Conservation (phyloP, 53 echinoderm and acorn worm genomes). For the Stichopus horrens region DNA sequence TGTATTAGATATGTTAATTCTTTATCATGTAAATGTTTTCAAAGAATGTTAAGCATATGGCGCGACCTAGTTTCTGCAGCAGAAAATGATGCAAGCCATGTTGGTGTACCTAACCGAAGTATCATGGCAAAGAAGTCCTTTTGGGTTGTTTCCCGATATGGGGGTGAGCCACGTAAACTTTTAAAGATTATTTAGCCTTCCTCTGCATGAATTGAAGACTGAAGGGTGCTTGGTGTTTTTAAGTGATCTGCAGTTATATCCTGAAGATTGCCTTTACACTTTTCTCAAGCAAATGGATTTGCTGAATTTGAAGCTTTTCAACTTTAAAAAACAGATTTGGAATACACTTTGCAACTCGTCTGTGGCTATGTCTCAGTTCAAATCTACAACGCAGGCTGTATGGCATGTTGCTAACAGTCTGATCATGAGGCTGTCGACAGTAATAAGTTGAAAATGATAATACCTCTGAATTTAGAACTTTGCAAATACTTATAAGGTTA, state of each 20-base stretch:
- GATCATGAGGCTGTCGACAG: slow-evolving; percentile 19
- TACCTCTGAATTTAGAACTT: slow-evolving; percentile 45
- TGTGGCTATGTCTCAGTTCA: slow-evolving; percentile 41
- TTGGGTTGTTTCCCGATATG: no score
- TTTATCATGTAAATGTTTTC: slow-evolving; percentile 27
- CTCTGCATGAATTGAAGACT: no score
- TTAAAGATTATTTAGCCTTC: no score
- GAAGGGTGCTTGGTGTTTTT: no score
- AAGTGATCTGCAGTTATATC: no score
- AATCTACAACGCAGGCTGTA: slow-evolving; percentile 36
- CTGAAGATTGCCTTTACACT: slow-evolving; percentile 31
- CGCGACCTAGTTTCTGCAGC: slow-evolving; percentile 44
- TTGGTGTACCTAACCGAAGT: no score
- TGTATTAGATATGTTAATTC: background rate
- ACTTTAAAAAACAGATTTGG: slow-evolving; percentile 53
- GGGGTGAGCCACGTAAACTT: no score
- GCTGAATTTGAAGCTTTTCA: slow-evolving; percentile 47
- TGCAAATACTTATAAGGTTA: background rate
- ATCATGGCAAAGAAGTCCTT: no score
- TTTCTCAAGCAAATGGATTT: slow-evolving; percentile 30
- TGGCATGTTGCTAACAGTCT: background rate
- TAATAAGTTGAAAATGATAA: slow-evolving; percentile 50
- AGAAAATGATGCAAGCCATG: slow-evolving; percentile 22
- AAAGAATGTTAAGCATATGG: slow-evolving; percentile 34
- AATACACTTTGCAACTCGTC: slow-evolving; percentile 42